A percentile compares a stretch with the other conserved stretches of the same genome.
Conservation (phyloP, 2,113 vertebrate species). For the Columba janthina region DNA sequence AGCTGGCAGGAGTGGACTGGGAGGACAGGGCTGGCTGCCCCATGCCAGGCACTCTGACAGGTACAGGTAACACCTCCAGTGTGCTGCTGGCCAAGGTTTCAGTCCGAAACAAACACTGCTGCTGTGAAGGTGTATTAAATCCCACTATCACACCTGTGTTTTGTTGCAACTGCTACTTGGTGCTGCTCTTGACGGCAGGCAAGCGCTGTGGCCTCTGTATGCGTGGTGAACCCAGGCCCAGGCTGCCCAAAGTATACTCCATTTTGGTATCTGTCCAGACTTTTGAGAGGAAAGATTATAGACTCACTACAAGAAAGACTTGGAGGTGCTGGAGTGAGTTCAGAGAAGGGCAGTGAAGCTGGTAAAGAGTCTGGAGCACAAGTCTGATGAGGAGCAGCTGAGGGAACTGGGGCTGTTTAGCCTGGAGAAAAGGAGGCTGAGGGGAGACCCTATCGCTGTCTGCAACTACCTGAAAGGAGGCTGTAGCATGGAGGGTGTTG, state of each 20-base stretch:
- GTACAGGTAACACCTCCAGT: neutral
- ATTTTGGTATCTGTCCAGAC: neutral
- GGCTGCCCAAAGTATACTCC: accelerated
- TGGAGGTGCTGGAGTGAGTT: no score
- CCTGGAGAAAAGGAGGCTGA: no score
- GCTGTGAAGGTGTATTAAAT: neutral
- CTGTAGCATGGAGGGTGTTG: no score
- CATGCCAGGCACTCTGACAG: neutral
- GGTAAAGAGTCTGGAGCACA: no score
- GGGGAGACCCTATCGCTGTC: no score
- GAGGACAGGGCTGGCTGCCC: accelerated
- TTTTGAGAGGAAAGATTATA: neutral
- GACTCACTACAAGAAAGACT: no score
- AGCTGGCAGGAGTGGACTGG: neutral
- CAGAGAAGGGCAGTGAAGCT: no score
- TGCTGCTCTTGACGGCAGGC: neutral
- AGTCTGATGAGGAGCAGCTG: no score
- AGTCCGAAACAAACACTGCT: accelerated
- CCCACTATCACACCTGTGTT: accelerated
- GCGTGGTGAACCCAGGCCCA: accelerated
- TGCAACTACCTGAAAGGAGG: no score
- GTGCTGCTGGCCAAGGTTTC: neutral
- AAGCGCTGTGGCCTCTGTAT: neutral
- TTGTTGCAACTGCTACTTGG: neutral
- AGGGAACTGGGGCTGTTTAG: no score